Evolutionary conservation across 2,797 vertebrate species (phyloP).

Genomic region (Morus bassanus): DNA sequence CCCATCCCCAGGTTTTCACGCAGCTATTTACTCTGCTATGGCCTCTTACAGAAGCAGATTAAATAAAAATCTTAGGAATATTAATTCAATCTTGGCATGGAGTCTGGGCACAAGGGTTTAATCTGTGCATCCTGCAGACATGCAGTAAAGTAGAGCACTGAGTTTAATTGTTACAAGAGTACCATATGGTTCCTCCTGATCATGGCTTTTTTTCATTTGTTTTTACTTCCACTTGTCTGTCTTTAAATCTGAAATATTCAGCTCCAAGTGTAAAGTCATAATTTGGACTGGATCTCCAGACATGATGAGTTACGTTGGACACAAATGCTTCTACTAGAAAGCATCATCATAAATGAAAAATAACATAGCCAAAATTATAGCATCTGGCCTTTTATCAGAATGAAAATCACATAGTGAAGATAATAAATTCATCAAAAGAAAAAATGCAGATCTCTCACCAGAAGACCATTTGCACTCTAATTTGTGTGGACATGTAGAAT

Average conservation of each 20-base stretch:
- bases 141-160: not conserved
- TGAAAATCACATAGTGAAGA: not conserved
- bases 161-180: conserved; percentile 21
- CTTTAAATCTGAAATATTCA: not conserved
- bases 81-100: conserved; percentile 41
- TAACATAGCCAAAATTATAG: not conserved
- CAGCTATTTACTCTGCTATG: not conserved
- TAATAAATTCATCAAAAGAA: not conserved
- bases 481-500: not conserved
- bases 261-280: not conserved
- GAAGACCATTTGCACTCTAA: not conserved
- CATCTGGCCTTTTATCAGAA: not conserved
- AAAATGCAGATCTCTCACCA: not conserved
- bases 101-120: conserved; percentile 28
- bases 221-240: not conserved
- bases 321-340: not conserved
- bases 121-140: conserved; percentile 42
- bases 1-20: not conserved
- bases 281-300: not conserved
- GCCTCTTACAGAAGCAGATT: conserved; percentile 13
- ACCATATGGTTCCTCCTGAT: conserved; percentile 34
- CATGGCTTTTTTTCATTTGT: not conserved
- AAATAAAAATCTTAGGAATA: conserved; percentile 43
- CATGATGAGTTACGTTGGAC: not conserved
- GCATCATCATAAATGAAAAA: not conserved